Conservation (phyloP, 2,888 invertebrate genomes). For the Eutolmus rufibarbis region DNA sequence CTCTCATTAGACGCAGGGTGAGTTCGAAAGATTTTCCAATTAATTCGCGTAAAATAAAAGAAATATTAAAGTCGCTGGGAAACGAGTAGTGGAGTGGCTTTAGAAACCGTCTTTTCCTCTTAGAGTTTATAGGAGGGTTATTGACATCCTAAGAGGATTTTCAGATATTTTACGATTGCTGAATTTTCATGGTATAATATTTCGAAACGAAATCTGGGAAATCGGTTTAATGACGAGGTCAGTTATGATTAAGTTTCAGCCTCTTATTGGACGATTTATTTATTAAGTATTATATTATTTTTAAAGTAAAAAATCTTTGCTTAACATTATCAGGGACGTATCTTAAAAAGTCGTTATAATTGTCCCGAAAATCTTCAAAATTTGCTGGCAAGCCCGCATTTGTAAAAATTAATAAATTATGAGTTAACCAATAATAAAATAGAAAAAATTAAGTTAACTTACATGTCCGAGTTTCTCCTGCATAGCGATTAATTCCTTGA, state of each 20-base stretch:
- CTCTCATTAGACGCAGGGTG: neutral
- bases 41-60: neutral
- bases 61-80: neutral
- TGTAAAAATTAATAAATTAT: neutral
- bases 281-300: neutral
- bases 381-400: neutral
- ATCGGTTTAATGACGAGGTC: neutral
- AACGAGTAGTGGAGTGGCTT: neutral
- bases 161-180: neutral
- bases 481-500: conserved; percentile 67
- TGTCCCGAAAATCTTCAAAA: neutral
- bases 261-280: neutral
- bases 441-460: neutral
- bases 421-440: neutral
- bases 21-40: neutral
- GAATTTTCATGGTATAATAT: neutral
- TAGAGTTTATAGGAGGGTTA: neutral
- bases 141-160: neutral
- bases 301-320: neutral
- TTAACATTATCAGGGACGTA: no score
- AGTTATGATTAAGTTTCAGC: neutral
- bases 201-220: neutral
- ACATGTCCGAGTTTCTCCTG: conserved; percentile 14
- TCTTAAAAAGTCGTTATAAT: no score
- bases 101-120: neutral